Percentiles rank a stretch among this genome's conserved stretches.
These are phyloP conservation scores for Callorhinus ursinus DNA, from an alignment of 2,113 vertebrate genomes.

Conservation along the genomic window DNA sequence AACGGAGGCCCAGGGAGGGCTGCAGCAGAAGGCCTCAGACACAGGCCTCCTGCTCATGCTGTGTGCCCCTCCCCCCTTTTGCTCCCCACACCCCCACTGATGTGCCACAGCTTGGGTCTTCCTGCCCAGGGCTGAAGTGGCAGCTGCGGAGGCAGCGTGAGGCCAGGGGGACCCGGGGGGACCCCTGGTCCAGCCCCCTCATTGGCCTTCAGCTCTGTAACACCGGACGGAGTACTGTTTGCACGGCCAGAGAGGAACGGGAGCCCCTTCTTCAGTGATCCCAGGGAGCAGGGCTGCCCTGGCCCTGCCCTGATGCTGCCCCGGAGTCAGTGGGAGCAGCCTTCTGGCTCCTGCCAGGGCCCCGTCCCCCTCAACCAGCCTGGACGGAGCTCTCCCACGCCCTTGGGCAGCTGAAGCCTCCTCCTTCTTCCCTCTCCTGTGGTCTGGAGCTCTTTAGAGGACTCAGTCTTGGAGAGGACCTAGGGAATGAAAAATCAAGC, in stretches of 20 bases:
- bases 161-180: neutral
- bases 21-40: neutral
- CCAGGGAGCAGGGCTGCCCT: neutral
- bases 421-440: neutral
- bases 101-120: neutral
- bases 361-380: neutral
- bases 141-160: neutral
- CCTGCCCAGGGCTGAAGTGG: neutral
- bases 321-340: neutral
- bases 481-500: neutral
- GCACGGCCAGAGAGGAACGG: neutral
- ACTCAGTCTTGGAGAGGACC: neutral
- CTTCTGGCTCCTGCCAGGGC: neutral
- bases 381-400: neutral
- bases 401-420: neutral
- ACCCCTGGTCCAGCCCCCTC: neutral
- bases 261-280: neutral
- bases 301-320: neutral
- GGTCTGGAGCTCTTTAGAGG: neutral
- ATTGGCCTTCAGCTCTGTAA: neutral
- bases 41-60: neutral
- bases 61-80: neutral
- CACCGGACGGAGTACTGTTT: accelerated
- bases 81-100: neutral
- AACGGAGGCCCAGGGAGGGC: neutral